These are phyloP conservation scores for Triplophysa rosa DNA, from an alignment of 2,113 vertebrate genomes.

Conservation along the genomic window DNA sequence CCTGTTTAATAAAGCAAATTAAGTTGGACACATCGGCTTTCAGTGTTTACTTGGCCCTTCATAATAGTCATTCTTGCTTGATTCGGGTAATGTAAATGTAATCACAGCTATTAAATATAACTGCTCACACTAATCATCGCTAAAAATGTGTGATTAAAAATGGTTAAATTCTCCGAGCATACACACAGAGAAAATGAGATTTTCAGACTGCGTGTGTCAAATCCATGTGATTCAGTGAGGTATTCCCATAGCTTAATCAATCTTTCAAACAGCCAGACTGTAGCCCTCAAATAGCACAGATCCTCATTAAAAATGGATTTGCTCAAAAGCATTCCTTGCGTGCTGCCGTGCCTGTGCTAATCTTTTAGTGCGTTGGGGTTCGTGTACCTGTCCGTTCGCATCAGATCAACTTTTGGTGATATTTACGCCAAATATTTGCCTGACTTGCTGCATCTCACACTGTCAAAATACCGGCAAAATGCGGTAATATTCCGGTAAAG, in stretches of 20 bases:
- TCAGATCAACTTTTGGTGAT: not conserved
- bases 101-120: not conserved
- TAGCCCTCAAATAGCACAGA: constrained; percentile 36
- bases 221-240: not conserved
- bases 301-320: constrained; percentile 49
- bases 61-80: not conserved
- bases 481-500: too few relatives aligned
- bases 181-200: not conserved
- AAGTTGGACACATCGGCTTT: constrained; percentile 26
- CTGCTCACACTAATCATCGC: not conserved
- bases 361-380: constrained; percentile 14
- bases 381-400: constrained; percentile 15
- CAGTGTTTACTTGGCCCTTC: constrained; percentile 5
- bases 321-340: constrained; percentile 32
- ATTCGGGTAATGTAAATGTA: not conserved
- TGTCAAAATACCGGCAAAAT: too few relatives aligned
- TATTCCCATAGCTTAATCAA: constrained; percentile 39
- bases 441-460: not conserved
- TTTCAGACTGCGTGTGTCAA: not conserved
- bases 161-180: not conserved
- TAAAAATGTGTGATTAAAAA: not conserved
- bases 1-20: constrained; percentile 57
- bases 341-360: constrained; percentile 3
- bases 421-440: constrained; percentile 12
- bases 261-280: constrained; percentile 42